These are phyloP conservation scores for Lycaon pictus DNA, from an alignment of 2,113 vertebrate species.

Conservation along the genomic window DNA sequence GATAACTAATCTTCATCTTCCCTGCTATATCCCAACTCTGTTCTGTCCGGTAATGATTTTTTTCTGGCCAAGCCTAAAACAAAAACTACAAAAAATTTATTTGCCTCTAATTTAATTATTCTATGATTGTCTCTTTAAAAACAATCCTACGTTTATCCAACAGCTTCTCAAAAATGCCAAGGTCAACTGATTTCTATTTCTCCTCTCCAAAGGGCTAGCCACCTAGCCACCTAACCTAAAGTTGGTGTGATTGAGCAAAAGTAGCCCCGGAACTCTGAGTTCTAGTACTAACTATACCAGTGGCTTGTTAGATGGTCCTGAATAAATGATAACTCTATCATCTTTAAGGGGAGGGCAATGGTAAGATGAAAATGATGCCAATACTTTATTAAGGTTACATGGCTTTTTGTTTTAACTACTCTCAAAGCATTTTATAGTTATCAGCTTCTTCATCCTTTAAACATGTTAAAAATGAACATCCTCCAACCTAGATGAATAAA, in stretches of 20 bases:
- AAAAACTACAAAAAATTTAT: slow-evolving; percentile 42
- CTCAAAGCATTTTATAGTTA: slow-evolving; percentile 27
- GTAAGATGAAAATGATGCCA: slow-evolving; percentile 69
- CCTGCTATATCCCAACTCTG: background rate
- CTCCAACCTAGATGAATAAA: background rate
- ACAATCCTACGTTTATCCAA: slow-evolving; percentile 65
- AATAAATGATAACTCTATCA: slow-evolving; percentile 69
- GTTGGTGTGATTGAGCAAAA: slow-evolving; percentile 64
- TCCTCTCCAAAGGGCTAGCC: slow-evolving; percentile 72
- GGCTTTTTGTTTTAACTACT: slow-evolving; percentile 47
- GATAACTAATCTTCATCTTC: background rate
- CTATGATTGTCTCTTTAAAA: slow-evolving; percentile 65
- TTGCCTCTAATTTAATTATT: slow-evolving; percentile 42
- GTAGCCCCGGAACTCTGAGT: slow-evolving; percentile 67
- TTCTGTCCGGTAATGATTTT: background rate
- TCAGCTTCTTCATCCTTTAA: slow-evolving; percentile 24
- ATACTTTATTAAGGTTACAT: slow-evolving; percentile 67
- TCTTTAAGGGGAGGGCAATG: slow-evolving; percentile 54
- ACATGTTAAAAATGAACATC: slow-evolving; percentile 25
- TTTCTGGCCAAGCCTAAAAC: slow-evolving; percentile 50
- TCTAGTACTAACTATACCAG: slow-evolving; percentile 57
- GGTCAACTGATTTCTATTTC: slow-evolving; percentile 77
- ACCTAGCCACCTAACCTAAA: slow-evolving; percentile 74
- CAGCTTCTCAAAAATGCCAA: slow-evolving; percentile 73
- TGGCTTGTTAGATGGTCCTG: slow-evolving; percentile 54